Evolutionary conservation across 2,113 vertebrate genomes (phyloP).

Genomic region (Platycercus adscitus): DNA sequence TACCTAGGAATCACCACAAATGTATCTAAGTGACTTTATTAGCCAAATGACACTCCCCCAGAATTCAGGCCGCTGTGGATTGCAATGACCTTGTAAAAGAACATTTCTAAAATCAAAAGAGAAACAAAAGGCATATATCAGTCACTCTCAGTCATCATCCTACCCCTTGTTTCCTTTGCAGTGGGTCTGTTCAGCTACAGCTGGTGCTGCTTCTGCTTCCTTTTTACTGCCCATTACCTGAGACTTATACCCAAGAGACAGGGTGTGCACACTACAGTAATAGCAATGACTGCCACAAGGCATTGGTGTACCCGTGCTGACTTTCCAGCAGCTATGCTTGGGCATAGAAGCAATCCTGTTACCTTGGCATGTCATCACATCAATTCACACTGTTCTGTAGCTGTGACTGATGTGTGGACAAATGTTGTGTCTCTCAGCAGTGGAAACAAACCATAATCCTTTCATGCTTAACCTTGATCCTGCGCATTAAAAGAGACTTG

Average conservation of each 20-base stretch:
- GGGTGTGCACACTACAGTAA: not conserved
- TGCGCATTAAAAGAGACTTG: not conserved
- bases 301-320: not conserved
- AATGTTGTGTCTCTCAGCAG: not conserved
- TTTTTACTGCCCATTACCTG: not conserved
- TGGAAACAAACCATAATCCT: not conserved
- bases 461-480: not conserved
- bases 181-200: not conserved
- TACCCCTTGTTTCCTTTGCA: fast-evolving
- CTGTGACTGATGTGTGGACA: fast-evolving
- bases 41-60: not conserved
- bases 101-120: not conserved
- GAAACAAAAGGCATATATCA: not conserved
- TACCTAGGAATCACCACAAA: not conserved
- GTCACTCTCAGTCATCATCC: not conserved
- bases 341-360: not conserved
- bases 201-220: not conserved
- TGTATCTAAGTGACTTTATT: not conserved
- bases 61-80: not conserved
- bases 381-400: fast-evolving
- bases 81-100: not conserved
- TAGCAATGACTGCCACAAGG: not conserved
- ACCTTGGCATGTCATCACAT: not conserved
- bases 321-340: not conserved
- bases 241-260: not conserved